Conservation (phyloP, 2,797 vertebrate genomes). For the Philypnodon macrostomus region DNA sequence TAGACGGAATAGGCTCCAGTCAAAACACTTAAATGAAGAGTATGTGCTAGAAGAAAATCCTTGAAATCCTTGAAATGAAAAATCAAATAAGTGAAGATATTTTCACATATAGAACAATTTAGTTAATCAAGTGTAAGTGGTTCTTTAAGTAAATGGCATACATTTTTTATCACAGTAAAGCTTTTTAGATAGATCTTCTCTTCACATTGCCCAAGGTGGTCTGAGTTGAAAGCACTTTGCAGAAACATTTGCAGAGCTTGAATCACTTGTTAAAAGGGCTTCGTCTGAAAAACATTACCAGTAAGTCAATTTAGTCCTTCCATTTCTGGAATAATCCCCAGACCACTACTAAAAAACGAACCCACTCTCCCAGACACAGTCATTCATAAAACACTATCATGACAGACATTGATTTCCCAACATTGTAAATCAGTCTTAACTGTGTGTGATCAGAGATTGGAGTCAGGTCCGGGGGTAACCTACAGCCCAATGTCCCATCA, state of each 20-base stretch:
- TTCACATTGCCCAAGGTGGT: neutral
- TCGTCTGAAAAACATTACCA: slow-evolving; percentile 12
- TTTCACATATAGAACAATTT: no score
- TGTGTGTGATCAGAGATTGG: slow-evolving; percentile 29
- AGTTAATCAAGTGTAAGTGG: no score
- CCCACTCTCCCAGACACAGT: slow-evolving; percentile 44
- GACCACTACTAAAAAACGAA: slow-evolving; percentile 34
- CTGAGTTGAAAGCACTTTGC: neutral
- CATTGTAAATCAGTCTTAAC: slow-evolving; percentile 33
- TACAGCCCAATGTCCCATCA: slow-evolving; percentile 38
- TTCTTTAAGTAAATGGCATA: no score
- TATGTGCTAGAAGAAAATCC: no score
- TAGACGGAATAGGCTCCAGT: no score
- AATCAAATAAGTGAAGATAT: no score
- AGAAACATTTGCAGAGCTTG: neutral
- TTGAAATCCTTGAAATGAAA: no score
- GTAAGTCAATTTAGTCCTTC: slow-evolving; percentile 1
- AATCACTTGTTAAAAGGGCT: neutral
- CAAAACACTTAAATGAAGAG: no score
- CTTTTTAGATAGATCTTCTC: no score
- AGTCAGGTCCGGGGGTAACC: slow-evolving; percentile 38
- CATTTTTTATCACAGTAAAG: no score
- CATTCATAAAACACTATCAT: slow-evolving; percentile 50
- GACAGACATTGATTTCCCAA: slow-evolving; percentile 53
- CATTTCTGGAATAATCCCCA: slow-evolving; percentile 30